These are phyloP conservation scores for Orius laevigatus DNA, from an alignment of 1,140 invertebrate species.

Conservation along the genomic window DNA sequence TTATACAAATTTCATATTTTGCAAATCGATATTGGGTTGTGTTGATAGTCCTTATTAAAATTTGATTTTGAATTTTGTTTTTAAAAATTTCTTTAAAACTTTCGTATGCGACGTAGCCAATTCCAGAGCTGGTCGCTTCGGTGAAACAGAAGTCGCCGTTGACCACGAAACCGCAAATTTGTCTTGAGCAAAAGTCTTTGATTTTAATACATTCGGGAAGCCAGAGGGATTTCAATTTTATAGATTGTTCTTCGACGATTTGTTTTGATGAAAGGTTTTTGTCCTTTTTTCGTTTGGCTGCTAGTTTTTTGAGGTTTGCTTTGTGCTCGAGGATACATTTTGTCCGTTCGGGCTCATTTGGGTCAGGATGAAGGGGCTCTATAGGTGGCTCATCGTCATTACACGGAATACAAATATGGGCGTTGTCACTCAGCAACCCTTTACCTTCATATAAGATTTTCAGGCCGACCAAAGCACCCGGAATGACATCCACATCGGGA, in stretches of 20 bases:
- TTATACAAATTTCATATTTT: background rate
- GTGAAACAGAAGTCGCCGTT: conserved; percentile 52
- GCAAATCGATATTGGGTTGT: conserved; percentile 8
- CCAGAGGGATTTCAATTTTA: conserved; percentile 49
- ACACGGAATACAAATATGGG: conserved; percentile 21
- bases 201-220: conserved; percentile 39
- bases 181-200: conserved; percentile 40
- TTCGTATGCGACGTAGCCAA: conserved; percentile 46
- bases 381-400: conserved; percentile 16
- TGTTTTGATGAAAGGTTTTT: conserved; percentile 19
- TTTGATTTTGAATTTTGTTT: background rate
- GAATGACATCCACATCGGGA: background rate
- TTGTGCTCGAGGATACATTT: conserved; percentile 37
- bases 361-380: conserved; percentile 18
- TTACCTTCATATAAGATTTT: conserved; percentile 7
- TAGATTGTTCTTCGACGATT: conserved; percentile 33
- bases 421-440: conserved; percentile 18
- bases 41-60: conserved; percentile 2
- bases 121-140: conserved; percentile 40
- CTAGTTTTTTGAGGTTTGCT: conserved; percentile 37
- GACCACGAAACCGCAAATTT: conserved; percentile 55
- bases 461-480: background rate
- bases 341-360: conserved; percentile 34
- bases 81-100: conserved; percentile 33
- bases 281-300: conserved; percentile 32